A percentile compares a stretch with the other conserved stretches of the same genome.
Conservation (phyloP, 1,140 invertebrate genomes). For the Eupeodes corollae region DNA sequence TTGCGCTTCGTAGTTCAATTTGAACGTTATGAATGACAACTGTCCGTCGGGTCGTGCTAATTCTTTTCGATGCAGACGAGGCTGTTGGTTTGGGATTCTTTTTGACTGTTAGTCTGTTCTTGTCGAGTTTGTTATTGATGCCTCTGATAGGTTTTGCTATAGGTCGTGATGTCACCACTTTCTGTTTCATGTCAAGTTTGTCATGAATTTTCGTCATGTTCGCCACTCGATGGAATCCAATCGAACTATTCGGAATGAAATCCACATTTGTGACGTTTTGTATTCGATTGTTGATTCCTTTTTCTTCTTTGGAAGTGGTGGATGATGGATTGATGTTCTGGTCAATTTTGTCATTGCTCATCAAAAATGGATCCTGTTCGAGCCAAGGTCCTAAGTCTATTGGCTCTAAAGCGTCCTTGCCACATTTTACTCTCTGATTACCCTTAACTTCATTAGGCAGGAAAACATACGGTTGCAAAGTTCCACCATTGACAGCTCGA, state of each 20-base stretch:
- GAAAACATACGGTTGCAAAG: conserved; percentile 33
- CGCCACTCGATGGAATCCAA: conserved; percentile 17
- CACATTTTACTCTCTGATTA: conserved; percentile 28
- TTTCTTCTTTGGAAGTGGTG: conserved; percentile 18
- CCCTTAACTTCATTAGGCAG: conserved; percentile 25
- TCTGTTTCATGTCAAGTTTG: conserved; percentile 27
- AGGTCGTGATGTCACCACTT: conserved; percentile 1
- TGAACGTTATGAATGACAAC: conserved; percentile 32
- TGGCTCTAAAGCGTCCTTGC: conserved; percentile 17
- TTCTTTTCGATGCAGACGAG: background rate
- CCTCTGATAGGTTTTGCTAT: conserved; percentile 13
- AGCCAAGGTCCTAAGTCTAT: conserved; percentile 35
- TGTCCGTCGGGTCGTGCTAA: conserved; percentile 10
- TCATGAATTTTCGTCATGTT: conserved; percentile 21
- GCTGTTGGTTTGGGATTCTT: conserved; percentile 12
- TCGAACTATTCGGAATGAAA: conserved; percentile 15
- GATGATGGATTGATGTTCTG: background rate
- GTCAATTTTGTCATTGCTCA: background rate
- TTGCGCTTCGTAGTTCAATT: conserved; percentile 19
- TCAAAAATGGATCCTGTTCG: conserved; percentile 28
- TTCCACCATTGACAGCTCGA: conserved; percentile 34
- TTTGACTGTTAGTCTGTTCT: conserved; percentile 17
- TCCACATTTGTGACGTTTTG: conserved; percentile 15
- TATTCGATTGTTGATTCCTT: conserved; percentile 23
- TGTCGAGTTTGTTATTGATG: conserved; percentile 30